Evolutionary conservation across 1,140 invertebrate species (phyloP).

Genomic region (Adoxophyes honmai): DNA sequence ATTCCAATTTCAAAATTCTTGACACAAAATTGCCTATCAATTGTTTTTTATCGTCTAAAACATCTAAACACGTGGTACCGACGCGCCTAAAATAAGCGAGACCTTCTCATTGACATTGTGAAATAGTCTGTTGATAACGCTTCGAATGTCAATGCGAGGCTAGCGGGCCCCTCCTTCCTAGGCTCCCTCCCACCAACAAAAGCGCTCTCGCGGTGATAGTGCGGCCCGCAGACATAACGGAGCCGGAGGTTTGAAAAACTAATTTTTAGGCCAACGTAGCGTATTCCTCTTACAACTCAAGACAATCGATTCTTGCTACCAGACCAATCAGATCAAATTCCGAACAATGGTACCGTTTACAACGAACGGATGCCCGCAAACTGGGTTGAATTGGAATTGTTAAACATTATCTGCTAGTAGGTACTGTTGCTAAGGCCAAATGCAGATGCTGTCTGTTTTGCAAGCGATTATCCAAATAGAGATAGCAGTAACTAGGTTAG

Average conservation of each 20-base stretch:
- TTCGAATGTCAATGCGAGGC: slow-evolving; percentile 70
- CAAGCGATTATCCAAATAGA: slow-evolving; percentile 67
- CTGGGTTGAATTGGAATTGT: not conserved
- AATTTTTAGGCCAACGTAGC: not conserved
- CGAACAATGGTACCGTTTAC: slow-evolving; percentile 5
- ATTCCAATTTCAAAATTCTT: slow-evolving; percentile 11
- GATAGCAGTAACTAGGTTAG: slow-evolving; percentile 71
- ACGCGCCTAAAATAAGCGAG: slow-evolving; percentile 62
- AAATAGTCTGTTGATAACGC: slow-evolving; percentile 75
- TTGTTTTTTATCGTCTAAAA: slow-evolving; percentile 1
- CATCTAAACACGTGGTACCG: slow-evolving; percentile 38
- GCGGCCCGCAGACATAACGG: slow-evolving; percentile 7
- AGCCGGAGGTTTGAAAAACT: slow-evolving; percentile 1
- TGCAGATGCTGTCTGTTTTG: slow-evolving; percentile 39
- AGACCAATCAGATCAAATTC: slow-evolving; percentile 1
- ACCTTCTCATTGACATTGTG: slow-evolving; percentile 77
- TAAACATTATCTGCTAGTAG: not conserved
- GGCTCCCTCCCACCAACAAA: slow-evolving; percentile 44
- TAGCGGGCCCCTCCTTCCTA: slow-evolving; percentile 58
- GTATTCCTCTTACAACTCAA: not conserved
- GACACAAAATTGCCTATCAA: slow-evolving; percentile 5
- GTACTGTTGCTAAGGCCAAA: slow-evolving; percentile 9
- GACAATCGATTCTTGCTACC: slow-evolving; percentile 4
- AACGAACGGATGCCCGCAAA: slow-evolving; percentile 7
- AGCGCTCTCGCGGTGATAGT: slow-evolving; percentile 12